A percentile compares a stretch with the other conserved stretches of the same genome.
Conservation (phyloP, 2,113 vertebrate genomes). For the Tylochromis polylepis region DNA sequence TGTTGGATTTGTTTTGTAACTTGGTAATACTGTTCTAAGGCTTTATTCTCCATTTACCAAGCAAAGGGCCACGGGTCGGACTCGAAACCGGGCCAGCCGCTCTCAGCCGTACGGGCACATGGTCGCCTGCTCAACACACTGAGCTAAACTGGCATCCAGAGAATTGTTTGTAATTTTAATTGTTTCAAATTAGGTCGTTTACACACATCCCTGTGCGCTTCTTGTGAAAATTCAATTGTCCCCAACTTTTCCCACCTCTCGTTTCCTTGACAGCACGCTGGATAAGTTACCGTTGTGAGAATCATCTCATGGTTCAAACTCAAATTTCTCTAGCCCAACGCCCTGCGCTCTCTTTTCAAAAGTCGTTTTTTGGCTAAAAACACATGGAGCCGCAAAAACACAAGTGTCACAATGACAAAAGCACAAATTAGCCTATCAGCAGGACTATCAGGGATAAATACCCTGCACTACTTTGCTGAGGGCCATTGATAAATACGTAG, state of each 20-base stretch:
- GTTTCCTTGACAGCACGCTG: background rate
- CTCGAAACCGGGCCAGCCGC: too few species aligned
- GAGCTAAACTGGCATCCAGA: too few species aligned
- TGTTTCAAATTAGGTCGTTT: too few species aligned
- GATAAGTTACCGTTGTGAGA: background rate
- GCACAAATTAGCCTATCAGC: background rate
- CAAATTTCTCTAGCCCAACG: background rate
- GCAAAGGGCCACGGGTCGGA: too few species aligned
- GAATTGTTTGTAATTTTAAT: too few species aligned
- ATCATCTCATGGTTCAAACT: background rate
- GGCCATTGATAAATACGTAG: background rate
- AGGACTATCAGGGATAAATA: background rate
- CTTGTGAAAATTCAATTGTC: too few species aligned
- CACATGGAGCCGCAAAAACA: background rate
- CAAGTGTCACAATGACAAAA: background rate
- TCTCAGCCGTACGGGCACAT: too few species aligned
- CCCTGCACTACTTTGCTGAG: background rate
- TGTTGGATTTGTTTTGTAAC: too few species aligned
- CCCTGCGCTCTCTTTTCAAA: background rate
- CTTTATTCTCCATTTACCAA: too few species aligned
- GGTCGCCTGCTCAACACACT: too few species aligned
- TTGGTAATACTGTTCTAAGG: too few species aligned
- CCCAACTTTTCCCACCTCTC: background rate
- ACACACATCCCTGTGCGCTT: too few species aligned
- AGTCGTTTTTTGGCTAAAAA: background rate